phyloP scores from a whole-genome alignment of 2,113 vertebrate species.

The Arizona elegans region DNA sequence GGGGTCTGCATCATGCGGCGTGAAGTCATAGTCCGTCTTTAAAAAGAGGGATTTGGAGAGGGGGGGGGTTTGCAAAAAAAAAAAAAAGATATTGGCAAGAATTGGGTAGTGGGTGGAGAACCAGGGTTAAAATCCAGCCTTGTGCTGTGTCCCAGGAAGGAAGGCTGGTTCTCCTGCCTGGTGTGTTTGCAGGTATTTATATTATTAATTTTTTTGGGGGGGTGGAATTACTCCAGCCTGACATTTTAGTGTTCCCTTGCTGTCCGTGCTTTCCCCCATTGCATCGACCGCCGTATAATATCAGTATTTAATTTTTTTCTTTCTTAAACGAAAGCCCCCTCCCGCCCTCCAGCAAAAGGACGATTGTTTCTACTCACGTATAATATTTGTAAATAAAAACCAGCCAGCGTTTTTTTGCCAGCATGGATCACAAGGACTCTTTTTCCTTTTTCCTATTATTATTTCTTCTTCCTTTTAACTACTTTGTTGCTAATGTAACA shows the following conservation, averaged over 20 bases:
- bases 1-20: not conserved
- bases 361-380: not conserved
- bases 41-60: not conserved
- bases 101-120: not conserved
- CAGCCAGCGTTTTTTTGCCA: not conserved
- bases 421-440: not conserved
- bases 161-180: not conserved
- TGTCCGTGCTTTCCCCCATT: not conserved
- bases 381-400: not conserved
- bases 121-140: no score
- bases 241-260: not conserved
- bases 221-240: not conserved
- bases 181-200: conserved; percentile 1
- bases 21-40: not conserved
- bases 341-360: no score
- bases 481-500: not conserved
- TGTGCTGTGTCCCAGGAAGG: not conserved
- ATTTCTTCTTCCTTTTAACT: not conserved
- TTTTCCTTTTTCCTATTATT: not conserved
- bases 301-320: not conserved
- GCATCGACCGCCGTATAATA: not conserved
- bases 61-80: not conserved
- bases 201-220: not conserved
- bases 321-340: not conserved
- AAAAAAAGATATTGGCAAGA: not conserved